Evolutionary conservation across 2,113 vertebrate genomes (phyloP), one percentile per base, ranked within the genome.

Genomic region (Rhineura floridana): DNA sequence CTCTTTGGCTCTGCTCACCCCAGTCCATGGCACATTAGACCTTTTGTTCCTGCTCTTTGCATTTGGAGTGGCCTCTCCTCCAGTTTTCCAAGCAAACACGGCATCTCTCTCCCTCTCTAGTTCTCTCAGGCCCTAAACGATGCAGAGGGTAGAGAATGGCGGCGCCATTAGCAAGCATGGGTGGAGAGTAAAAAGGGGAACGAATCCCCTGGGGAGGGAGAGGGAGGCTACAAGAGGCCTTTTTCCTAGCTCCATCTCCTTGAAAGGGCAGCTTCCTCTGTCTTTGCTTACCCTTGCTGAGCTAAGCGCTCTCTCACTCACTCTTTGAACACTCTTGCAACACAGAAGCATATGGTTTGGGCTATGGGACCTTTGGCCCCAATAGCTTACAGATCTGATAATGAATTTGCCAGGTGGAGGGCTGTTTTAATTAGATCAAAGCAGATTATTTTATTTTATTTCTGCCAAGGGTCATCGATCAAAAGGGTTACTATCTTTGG

Each of bases 1-100:
- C 88, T 90, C 55, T 69, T 0, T 63, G 28, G 87, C 88, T 84
- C 81, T 0, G 6, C 88, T 91, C 48, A 0, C 39, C 62, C 87
- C 89, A 70, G 82, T 84, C 91, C 70, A 59, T 70, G 15, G 0
- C 90, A 10, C 73, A 30, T 0, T 1, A 0, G 86, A 70, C 83
- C 91, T 92, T 91, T 86, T 90, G 90, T 86, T 87, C 81, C 85
- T 80, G 10, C 48, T 52, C 91, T 75, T 89, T 87, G 87, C 90
- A 88, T 88, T 92, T 86, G 90, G 81, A 82, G 86, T 87, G 50
- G 48, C 65, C 90, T 89, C 92, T 12, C 59, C 72, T 78, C 62
- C 28, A 2, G 50, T 33, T 44, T 10, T 13, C 25, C 6, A 8
- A 33, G 44, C 33, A 36, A 77, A n/a, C 44, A 48, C 9, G 9